These are phyloP conservation scores for Enhydra lutris DNA, from an alignment of 2,113 vertebrate species.

Conservation along the genomic window DNA sequence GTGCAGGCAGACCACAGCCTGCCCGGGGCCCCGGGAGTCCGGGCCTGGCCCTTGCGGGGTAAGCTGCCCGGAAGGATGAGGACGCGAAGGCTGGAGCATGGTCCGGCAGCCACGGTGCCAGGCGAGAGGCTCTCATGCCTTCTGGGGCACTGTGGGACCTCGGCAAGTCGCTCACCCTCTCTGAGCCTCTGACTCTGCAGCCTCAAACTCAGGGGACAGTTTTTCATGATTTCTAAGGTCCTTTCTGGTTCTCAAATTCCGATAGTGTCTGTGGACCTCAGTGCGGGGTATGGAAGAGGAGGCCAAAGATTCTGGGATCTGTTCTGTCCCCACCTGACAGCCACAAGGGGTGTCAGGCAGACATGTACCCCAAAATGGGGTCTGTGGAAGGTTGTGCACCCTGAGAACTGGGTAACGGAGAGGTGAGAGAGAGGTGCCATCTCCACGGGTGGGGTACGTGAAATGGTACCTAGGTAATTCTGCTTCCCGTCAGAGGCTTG, in stretches of 20 bases:
- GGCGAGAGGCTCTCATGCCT: neutral
- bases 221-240: neutral
- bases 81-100: accelerated
- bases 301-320: neutral
- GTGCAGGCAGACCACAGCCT: neutral
- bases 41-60: no score
- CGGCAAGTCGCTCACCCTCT: neutral
- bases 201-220: neutral
- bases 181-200: neutral
- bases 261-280: neutral
- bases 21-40: neutral
- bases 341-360: neutral
- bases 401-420: neutral
- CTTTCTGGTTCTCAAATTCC: neutral
- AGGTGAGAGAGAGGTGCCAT: accelerated
- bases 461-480: accelerated
- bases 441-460: accelerated
- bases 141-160: neutral
- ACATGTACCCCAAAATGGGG: neutral
- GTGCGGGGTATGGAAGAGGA: neutral
- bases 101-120: neutral
- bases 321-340: neutral
- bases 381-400: neutral
- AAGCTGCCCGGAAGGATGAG: neutral
- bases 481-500: neutral